Evolutionary conservation across 2,113 vertebrate species (phyloP), one percentile per base, ranked within the genome.

Genomic region (Triplophysa dalaica): DNA sequence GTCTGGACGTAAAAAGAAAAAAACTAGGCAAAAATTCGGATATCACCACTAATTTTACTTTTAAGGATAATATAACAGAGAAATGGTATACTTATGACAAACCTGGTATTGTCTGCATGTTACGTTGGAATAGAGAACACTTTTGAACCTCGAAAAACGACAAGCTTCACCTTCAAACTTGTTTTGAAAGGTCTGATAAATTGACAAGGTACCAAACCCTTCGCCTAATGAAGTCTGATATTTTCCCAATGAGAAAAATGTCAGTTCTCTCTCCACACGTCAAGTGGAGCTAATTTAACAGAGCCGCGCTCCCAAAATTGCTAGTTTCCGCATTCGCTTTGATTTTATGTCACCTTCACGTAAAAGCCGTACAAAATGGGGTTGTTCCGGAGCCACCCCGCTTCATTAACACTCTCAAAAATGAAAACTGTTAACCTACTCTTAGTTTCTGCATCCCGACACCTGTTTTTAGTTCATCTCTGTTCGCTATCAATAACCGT

Each of bases 401-500:
- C 33, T 67, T 65, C 12, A 17, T 33, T 29, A 52, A 41, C 72
- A 50, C 66, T 61, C 72, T 61, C 26, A 9, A 11, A 50, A 50
- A 50, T 38, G 0, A 38, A 38, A 38, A 7, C 33, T 38, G 3
- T 50, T 75, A 78, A 84, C 81, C 22, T 74, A 63, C 48, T 17
- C 7, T 19, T 19, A 58, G 22, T 73, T 84, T 75, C 14, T 50
- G 5, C 45, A 68, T 58, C 43, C 45, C 73, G 68, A 41, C 68
- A 4, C 19, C 10, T 70, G 17, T 70, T 69, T 54, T 22, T 41
- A 64, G 54, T 78, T 60, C 24, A 54, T 58, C 48, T 68, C 21
- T 24, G 50, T 66, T 65, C 60, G 70, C 65, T 64, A 78, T 81
- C 77, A 81, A 81, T 84, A 84, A 81, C 72, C 68, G 65, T 84